Base-by-base conservation (phyloP, 2,797 vertebrate genomes). In the Lagodon rhomboides region DNA sequence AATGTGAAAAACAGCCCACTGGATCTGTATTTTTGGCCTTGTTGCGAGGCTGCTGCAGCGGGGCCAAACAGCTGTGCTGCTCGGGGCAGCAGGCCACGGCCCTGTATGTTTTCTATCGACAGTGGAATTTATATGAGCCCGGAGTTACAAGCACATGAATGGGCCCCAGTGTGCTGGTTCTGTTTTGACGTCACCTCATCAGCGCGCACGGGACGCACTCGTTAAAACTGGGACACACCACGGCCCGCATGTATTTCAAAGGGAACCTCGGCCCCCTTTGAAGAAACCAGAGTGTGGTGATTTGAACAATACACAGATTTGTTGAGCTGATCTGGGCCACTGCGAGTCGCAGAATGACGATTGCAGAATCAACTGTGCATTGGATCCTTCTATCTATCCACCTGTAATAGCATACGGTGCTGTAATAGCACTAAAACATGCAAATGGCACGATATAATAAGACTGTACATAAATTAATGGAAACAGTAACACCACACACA, bases 71-170 rank as follows among this genome's bases (percentile, higher is more conserved):
- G 92, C 90, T 94, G 90, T 92, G 89, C 80, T 73, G 80, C 76
- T 64, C 22, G 55, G 82, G 88, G 85, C 80, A 89, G 63, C 55
- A 44, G 79, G 86, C 87, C 87, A 89, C 1, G 22, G 76, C 12
- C 65, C 80, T 87, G 82, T 90, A 83, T 90, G 93, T 93, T 94
- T 94, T 93, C 90, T 88, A 94, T 95, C 93, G 89, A 80, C 88
- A 90, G 75, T 88, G 92, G 91, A 94, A 94, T 95, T 95, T 93
- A 93, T 93, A 92, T 89, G 87, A 95, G 92, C 85, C 85, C 15
- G 63, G 78, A 84, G 91, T 91, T 92, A 84, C 76, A 82, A 90
- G 86, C 82, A 88, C 84, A 94, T 94, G 94, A 95, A 94, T 94
- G 90, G 85, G 81, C 83, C 87, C 86, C 85, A 90, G 84, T 95